Base-by-base conservation (phyloP, 2,888 invertebrate species). In the Osedax fenrisi region DNA sequence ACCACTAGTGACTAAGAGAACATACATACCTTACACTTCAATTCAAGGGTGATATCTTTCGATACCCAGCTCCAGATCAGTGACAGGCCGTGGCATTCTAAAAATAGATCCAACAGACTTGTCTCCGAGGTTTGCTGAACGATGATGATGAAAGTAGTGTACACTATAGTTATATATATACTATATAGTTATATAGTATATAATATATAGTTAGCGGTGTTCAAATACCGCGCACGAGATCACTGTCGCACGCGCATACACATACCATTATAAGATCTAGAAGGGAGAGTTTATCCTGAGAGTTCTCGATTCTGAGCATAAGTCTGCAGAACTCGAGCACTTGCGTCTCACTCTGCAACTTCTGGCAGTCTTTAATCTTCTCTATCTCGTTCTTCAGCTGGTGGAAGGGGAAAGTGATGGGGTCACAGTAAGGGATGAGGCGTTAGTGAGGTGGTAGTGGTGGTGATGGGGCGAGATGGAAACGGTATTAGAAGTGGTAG, bases 361-460 rank as follows among this genome's bases (percentile, higher is more conserved):
- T 84, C 68, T 81, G 68, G 59, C 90, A 89, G 67, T 88, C 87
- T 64, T 88, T 87, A 73, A 96, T 86, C 78, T 90, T 89, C 79
- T 90, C 90, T 66, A 96, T 89, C 84, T 95, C 94, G 80, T 93
- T 92, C 81, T 94, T 92, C 80, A 92, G 87, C 90, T 91, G 82
- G 78, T 83, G 5, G 77, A 3, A n/a, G n/a, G n/a, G n/a, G n/a
- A n/a, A n/a, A n/a, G n/a, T n/a, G 73, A 56, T 26, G 13, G 13
- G 27, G n/a, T 26, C 3, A 75, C 23, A 17, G 13, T 5, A 10
- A 71, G n/a, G n/a, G n/a, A n/a, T n/a, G n/a, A n/a, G n/a, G n/a
- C n/a, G n/a, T n/a, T n/a, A n/a, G n/a, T n/a, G n/a, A n/a, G n/a
- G n/a, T n/a, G n/a, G n/a, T n/a, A n/a, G n/a, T n/a, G n/a, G n/a